phyloP scores from a whole-genome alignment of 92 coral and sea anemone species.

The Scolanthus callimorphus region DNA sequence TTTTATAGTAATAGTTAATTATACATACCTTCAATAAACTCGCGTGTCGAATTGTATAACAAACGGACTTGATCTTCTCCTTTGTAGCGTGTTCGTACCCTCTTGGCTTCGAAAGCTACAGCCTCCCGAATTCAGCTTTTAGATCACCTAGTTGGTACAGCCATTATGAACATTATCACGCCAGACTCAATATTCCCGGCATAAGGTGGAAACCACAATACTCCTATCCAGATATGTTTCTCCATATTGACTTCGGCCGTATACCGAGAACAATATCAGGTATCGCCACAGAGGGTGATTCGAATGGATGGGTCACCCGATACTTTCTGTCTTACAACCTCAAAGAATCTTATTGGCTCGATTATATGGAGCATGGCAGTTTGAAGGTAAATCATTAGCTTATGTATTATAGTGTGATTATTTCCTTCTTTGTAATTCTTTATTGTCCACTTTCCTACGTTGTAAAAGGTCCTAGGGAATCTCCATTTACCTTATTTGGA shows the following conservation, averaged over 20 bases:
- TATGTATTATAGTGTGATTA: no score
- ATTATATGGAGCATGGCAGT: conserved; percentile 42
- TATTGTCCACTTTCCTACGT: no score
- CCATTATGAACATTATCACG: background rate
- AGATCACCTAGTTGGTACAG: conserved; percentile 5
- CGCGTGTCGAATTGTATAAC: no score
- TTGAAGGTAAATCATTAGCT: conserved; percentile 27
- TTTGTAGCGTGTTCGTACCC: conserved; percentile 33
- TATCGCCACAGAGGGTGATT: conserved; percentile 40
- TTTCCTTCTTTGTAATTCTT: no score
- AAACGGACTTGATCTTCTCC: no score
- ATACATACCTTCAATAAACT: no score
- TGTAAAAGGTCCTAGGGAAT: no score
- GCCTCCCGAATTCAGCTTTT: conserved; percentile 2
- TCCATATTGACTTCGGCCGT: conserved; percentile 26
- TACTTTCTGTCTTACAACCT: conserved; percentile 35
- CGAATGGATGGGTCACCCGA: background rate
- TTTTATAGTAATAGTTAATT: no score
- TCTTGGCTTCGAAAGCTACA: conserved; percentile 40
- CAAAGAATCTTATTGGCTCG: conserved; percentile 39
- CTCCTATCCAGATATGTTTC: background rate
- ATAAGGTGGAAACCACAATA: background rate
- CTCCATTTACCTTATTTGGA: no score
- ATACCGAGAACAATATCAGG: conserved; percentile 21
- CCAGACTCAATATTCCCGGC: background rate